phyloP scores from a whole-genome alignment of 1,140 invertebrate species.

The Platyscapa corneri region DNA sequence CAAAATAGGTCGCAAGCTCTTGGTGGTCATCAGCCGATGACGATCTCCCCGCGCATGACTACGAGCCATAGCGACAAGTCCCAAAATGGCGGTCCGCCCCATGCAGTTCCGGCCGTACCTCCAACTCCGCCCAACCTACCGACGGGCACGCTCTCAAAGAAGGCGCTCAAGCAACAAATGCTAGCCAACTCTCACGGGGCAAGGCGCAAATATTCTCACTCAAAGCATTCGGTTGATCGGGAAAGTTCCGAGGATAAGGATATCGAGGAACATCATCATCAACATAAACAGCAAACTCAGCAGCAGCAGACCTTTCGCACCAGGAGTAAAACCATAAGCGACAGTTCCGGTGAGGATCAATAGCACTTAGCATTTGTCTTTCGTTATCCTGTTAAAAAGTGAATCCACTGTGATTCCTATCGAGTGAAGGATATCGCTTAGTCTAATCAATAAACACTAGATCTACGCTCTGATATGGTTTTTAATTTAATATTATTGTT shows the following conservation, averaged over 20 bases:
- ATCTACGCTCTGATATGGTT: not conserved
- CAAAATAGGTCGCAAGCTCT: slow-evolving; percentile 67
- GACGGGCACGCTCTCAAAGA: slow-evolving; percentile 68
- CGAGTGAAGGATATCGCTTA: no score
- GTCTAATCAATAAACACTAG: not conserved
- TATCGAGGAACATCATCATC: slow-evolving; percentile 60
- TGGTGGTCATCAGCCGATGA: slow-evolving; percentile 62
- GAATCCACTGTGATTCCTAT: not conserved
- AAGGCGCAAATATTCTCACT: slow-evolving; percentile 86
- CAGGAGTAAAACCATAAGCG: slow-evolving; percentile 92
- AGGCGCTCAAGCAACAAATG: slow-evolving; percentile 71
- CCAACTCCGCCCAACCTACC: slow-evolving; percentile 50
- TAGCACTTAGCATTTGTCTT: not conserved
- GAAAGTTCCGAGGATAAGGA: slow-evolving; percentile 76
- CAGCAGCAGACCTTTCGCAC: slow-evolving; percentile 79
- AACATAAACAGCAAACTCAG: slow-evolving; percentile 79
- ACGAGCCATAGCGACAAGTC: slow-evolving; percentile 70
- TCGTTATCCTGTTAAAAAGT: not conserved
- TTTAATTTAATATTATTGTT: not conserved
- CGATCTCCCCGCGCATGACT: slow-evolving; percentile 68
- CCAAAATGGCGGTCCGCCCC: slow-evolving; percentile 60
- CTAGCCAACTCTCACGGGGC: slow-evolving; percentile 83
- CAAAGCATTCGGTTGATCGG: slow-evolving; percentile 91
- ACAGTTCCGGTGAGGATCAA: slow-evolving; percentile 80
- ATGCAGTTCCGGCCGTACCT: slow-evolving; percentile 66